Percentiles rank a stretch among this genome's conserved stretches.
Evolutionary conservation across 2,888 invertebrate genomes (phyloP).

Genomic region (Erebia epiphron): DNA sequence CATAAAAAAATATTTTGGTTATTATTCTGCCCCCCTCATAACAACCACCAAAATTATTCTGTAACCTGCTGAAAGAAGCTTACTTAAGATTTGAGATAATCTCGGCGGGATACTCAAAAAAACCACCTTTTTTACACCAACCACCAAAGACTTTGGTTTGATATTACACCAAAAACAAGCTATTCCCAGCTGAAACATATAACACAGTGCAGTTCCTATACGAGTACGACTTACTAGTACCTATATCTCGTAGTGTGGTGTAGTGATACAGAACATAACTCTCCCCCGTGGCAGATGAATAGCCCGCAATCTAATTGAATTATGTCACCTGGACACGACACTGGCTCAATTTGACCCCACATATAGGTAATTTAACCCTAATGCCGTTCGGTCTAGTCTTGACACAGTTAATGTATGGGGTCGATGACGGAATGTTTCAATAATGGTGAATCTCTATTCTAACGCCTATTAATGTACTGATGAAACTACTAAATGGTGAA

Average conservation of each 20-base stretch:
- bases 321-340: constrained; percentile 41
- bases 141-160: neutral
- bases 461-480: neutral
- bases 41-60: no score
- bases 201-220: neutral
- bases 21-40: no score
- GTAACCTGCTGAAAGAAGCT: no score
- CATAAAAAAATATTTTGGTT: no score
- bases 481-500: neutral
- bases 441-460: neutral
- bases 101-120: no score
- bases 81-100: no score
- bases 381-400: constrained; percentile 1
- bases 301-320: constrained; percentile 46
- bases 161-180: neutral
- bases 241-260: neutral
- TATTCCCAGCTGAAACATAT: constrained; percentile 4
- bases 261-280: constrained; percentile 32
- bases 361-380: constrained; percentile 18
- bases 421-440: neutral
- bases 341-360: constrained; percentile 27
- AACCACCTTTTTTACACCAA: no score
- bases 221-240: neutral
- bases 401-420: constrained; percentile 16
- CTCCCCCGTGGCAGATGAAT: constrained; percentile 41